Base-by-base conservation (phyloP, 2,888 invertebrate species). In the Electrophaes corylata region DNA sequence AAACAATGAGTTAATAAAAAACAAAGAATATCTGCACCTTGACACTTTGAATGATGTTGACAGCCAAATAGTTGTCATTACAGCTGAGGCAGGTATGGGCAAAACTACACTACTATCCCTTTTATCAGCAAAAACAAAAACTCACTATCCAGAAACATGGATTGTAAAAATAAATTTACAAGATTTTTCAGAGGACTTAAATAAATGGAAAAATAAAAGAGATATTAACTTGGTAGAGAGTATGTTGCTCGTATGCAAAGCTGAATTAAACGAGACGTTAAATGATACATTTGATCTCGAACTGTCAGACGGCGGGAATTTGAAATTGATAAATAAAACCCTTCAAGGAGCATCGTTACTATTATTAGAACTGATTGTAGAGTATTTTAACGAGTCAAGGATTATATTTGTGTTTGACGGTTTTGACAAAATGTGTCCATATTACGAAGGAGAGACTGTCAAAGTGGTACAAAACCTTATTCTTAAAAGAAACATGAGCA, bases 361-460 rank as follows among this genome's bases (percentile, higher is more conserved):
- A 1, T 40, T 40, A 40, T 18, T 40, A 20, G 19, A 40, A 40
- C 11, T 19, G 10, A 18, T 40, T 0, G 40, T 40, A n/a, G 3
- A 20, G 10, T 11, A 20, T 40, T 40, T 40, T n/a, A 40, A 40
- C 11, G 19, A 40, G 4, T 19, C 19, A 11, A 40, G 20, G 4
- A 40, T 40, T n/a, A 19, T 40, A 19, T 40, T 19, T 20, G 0
- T 40, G 1, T 40, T 40, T 5, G 40, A 40, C n/a, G 40, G 40
- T 40, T 40, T 20, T 40, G 40, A 40, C 5, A 40, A 19, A 19
- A 40, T 40, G 18, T 40, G 40, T 19, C 40, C 40, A 40, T 20
- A 40, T 11, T 19, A 40, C n/a, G 5, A 40, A 19, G 11, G 11
- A n/a, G 3, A 3, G 18, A 19, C 19, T 11, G n/a, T n/a, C 11